Base-by-base conservation (phyloP, 1,140 invertebrate species). In the Musca domestica region DNA sequence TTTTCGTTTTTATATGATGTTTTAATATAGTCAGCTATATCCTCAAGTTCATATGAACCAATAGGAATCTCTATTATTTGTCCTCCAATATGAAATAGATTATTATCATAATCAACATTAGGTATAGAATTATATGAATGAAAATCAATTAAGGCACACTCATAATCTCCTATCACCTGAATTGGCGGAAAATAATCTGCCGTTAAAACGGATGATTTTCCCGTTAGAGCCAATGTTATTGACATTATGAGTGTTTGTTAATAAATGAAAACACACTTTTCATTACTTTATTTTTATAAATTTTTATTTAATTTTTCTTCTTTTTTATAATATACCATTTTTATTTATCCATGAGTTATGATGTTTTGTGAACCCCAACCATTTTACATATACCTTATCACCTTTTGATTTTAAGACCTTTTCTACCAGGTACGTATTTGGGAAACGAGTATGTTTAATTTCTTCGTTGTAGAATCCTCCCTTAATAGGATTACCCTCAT, bases 101-200 rank as follows among this genome's bases (percentile, higher is more conserved):
- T 81, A 48, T 76, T 76, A 27, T 64, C 66, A 25, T 48, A 10
- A 72, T 77, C 70, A 56, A 81, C 72, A 70, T 82, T 81, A 17
- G 76, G 76, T n/a, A 81, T 80, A 15, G 75, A 76, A 72, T 82
- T 74, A 61, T 77, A 80, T 48, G 72, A 76, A 65, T 77, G 51
- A 68, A 81, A 74, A 68, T 73, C 71, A 27, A n/a, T n/a, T n/a
- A n/a, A n/a, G n/a, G n/a, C n/a, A n/a, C n/a, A n/a, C n/a, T n/a
- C n/a, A n/a, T n/a, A n/a, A n/a, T n/a, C n/a, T n/a, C n/a, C n/a
- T n/a, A n/a, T n/a, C n/a, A n/a, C n/a, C n/a, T n/a, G n/a, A n/a
- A n/a, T n/a, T n/a, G n/a, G n/a, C n/a, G n/a, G n/a, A n/a, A 74
- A 73, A 71, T 71, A 70, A 67, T 73, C 64, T 56, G 71, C 34